phyloP scores from a whole-genome alignment of 2,888 invertebrate species.

The Rhagophthalmus giganteus region DNA sequence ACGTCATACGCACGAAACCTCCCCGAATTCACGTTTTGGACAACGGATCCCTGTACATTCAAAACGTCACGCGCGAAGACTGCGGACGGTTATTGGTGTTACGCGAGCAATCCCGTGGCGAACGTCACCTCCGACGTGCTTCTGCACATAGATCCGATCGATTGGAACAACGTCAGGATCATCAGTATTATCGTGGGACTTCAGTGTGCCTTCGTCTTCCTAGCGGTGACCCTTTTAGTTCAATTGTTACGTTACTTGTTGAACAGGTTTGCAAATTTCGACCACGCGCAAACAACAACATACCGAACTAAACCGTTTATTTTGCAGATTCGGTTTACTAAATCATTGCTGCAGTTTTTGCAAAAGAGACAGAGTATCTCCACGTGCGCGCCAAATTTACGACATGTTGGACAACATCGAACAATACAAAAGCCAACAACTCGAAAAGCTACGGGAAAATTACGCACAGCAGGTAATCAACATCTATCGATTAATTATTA shows the following conservation, averaged over 20 bases:
- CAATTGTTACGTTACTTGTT: constrained; percentile 74
- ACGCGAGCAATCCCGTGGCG: constrained; percentile 81
- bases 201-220: constrained; percentile 76
- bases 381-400: constrained; percentile 80
- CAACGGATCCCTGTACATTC: constrained; percentile 78
- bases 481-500: too few relatives aligned
- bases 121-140: constrained; percentile 76
- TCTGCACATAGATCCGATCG: constrained; percentile 82
- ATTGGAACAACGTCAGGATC: constrained; percentile 81
- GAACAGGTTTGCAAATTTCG: constrained; percentile 68
- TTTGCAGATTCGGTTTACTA: constrained; percentile 70
- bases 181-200: constrained; percentile 82
- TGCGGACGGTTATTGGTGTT: constrained; percentile 84
- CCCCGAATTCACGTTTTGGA: constrained; percentile 69
- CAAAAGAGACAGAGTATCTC: constrained; percentile 68
- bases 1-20: constrained; percentile 50
- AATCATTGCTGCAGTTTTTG: constrained; percentile 77
- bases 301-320: constrained; percentile 1
- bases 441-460: constrained; percentile 87
- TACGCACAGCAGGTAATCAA: constrained; percentile 85
- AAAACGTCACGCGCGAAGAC: constrained; percentile 72
- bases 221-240: constrained; percentile 76
- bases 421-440: constrained; percentile 84
- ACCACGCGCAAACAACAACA: not conserved
- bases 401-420: constrained; percentile 90